Conservation (phyloP, 2,113 vertebrate species). For the Glaucomys volans region DNA sequence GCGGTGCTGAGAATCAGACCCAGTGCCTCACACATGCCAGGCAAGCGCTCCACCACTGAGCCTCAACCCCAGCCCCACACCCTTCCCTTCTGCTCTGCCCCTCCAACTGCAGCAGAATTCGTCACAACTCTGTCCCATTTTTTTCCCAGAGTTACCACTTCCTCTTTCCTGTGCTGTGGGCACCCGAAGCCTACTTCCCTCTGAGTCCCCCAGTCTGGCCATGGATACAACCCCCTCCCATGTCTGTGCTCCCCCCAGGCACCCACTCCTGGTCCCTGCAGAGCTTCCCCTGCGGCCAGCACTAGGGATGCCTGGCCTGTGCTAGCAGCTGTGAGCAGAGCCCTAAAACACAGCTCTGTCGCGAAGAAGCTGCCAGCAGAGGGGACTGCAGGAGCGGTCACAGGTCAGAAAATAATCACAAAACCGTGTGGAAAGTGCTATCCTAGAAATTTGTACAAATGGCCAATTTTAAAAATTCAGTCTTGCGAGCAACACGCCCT, state of each 20-base stretch:
- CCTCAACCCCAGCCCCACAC: too few species aligned
- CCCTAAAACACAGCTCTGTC: not conserved
- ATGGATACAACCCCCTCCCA: not conserved
- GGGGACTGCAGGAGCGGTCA: not conserved
- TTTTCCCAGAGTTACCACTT: not conserved
- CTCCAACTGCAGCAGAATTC: not conserved
- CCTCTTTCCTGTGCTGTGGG: not conserved
- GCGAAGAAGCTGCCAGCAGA: not conserved
- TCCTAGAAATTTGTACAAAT: not conserved
- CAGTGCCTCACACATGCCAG: too few species aligned
- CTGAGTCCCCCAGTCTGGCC: not conserved
- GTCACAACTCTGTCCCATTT: not conserved
- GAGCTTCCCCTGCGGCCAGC: not conserved
- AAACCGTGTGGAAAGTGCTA: not conserved
- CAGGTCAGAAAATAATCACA: not conserved
- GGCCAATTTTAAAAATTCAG: not conserved
- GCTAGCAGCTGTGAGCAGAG: not conserved
- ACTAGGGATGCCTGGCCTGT: too few species aligned
- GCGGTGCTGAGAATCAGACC: too few species aligned
- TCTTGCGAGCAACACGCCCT: not conserved
- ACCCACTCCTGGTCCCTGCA: not conserved
- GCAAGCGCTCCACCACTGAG: too few species aligned
- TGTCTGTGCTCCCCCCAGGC: not conserved
- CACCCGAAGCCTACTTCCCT: not conserved
- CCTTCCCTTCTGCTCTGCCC: not conserved